Conservation (phyloP, 2,797 vertebrate genomes). For the Florisuga fusca region DNA sequence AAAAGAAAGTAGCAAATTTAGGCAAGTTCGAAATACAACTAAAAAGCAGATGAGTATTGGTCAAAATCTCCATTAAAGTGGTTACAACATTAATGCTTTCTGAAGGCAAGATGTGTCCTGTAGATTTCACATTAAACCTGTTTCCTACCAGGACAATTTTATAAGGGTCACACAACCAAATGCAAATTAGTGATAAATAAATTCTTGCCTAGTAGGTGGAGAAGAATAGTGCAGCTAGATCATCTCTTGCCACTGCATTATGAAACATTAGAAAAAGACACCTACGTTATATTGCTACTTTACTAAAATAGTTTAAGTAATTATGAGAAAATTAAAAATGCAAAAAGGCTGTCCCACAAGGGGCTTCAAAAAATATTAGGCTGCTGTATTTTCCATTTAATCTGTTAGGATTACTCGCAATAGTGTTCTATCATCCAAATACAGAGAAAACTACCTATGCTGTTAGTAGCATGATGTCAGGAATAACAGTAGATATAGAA, state of each 20-base stretch:
- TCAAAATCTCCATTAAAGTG: neutral
- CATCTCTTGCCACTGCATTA: neutral
- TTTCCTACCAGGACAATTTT: neutral
- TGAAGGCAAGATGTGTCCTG: neutral
- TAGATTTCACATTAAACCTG: neutral
- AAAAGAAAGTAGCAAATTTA: neutral
- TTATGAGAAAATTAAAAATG: neutral
- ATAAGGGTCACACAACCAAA: neutral
- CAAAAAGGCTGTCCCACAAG: neutral
- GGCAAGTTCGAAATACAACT: neutral
- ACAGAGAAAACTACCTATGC: neutral
- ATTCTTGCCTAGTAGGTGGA: neutral
- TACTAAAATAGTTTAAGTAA: neutral
- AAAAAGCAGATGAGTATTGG: neutral
- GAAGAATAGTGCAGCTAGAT: neutral
- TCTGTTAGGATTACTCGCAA: neutral
- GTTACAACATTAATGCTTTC: neutral
- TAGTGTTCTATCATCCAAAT: neutral
- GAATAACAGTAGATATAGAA: neutral
- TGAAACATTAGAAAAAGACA: neutral
- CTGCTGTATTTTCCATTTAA: neutral
- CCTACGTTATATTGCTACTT: neutral
- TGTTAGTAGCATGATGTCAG: neutral
- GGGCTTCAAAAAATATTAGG: neutral
- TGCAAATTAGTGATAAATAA: neutral